Percentiles rank a stretch among this genome's conserved stretches.
These are phyloP conservation scores for Ptilodon capucinus DNA, from an alignment of 2,888 invertebrate genomes.

Conservation along the genomic window DNA sequence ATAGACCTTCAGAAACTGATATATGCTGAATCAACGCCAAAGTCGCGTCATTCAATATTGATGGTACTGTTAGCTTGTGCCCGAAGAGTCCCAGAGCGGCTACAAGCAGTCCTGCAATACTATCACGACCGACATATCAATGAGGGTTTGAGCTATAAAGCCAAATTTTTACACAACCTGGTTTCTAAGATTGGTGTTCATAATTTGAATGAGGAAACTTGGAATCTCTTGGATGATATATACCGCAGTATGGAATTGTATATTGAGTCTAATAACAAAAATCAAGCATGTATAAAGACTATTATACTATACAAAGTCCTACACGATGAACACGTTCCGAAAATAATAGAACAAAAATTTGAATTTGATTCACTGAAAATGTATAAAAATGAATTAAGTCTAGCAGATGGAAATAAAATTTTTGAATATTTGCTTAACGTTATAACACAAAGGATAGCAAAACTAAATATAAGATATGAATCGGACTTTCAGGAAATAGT, in stretches of 20 bases:
- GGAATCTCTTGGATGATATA: conserved; percentile 53
- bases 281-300: conserved; percentile 42
- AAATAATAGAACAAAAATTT: conserved; percentile 45
- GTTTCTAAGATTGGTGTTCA: conserved; percentile 32
- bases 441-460: conserved; percentile 30
- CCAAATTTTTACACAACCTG: conserved; percentile 42
- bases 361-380: conserved; percentile 37
- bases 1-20: neutral
- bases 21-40: neutral
- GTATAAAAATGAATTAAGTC: conserved; percentile 39
- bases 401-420: conserved; percentile 51
- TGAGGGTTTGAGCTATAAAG: conserved; percentile 25
- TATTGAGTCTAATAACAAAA: conserved; percentile 26
- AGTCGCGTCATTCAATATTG: neutral
- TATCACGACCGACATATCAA: neutral
- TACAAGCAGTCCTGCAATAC: neutral
- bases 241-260: conserved; percentile 46
- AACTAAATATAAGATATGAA: conserved; percentile 10
- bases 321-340: conserved; percentile 40
- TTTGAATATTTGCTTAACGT: conserved; percentile 25
- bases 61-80: neutral
- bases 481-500: conserved; percentile 4
- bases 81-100: neutral
- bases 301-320: conserved; percentile 49
- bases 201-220: conserved; percentile 47